These are phyloP conservation scores for Petromus typicus DNA, from an alignment of 2,113 vertebrate species.

Conservation along the genomic window DNA sequence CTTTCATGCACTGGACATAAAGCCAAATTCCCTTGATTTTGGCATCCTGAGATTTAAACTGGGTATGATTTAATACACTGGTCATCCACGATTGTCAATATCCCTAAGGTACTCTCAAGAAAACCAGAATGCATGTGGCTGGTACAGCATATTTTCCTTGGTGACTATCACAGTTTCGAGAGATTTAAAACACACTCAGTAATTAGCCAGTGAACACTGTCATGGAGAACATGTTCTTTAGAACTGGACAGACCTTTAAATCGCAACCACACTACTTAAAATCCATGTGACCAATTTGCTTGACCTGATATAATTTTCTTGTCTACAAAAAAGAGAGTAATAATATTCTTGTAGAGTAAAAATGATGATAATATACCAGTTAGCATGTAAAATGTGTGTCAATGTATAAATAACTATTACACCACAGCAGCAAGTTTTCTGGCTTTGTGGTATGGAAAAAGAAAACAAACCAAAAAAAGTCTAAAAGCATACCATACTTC, in stretches of 20 bases:
- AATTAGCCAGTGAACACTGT: neutral
- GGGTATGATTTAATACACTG: neutral
- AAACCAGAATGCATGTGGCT: accelerated
- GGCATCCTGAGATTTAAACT: neutral
- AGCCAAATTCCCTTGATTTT: neutral
- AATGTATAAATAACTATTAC: neutral
- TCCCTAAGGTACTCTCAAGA: neutral
- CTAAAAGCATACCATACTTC: neutral
- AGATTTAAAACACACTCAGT: neutral
- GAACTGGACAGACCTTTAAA: neutral
- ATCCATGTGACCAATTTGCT: neutral
- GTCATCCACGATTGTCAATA: neutral
- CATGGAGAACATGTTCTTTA: neutral
- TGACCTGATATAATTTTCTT: neutral
- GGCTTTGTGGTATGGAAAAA: neutral
- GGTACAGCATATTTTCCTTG: neutral
- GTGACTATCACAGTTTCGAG: neutral
- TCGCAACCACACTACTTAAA: neutral
- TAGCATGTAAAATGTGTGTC: neutral
- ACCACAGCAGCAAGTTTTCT: neutral
- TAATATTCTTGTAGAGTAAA: neutral
- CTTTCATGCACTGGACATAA: neutral
- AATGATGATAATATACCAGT: neutral
- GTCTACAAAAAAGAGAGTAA: neutral
- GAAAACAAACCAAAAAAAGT: neutral